Base-by-base conservation (phyloP, 2,888 invertebrate species). In the Lasioglossum leucozonium region DNA sequence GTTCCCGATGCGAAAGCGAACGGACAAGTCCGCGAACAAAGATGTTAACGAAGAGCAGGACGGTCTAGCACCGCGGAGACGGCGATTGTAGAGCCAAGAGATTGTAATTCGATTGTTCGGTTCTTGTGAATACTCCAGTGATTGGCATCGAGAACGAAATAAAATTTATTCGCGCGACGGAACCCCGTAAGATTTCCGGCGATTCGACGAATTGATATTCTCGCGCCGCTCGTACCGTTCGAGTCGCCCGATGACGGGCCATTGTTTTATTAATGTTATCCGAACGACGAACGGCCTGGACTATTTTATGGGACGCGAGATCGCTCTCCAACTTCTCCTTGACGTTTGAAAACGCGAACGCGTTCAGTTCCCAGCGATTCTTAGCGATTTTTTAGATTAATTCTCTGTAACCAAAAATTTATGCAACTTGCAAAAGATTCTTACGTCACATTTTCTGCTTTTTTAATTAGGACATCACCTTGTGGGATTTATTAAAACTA, bases 61-160 rank as follows among this genome's bases (percentile, higher is more conserved):
- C 67, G 22, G 30, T 16, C 72, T 34, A 37, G 34, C 37, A 22
- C 18, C n/a, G 26, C 13, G 10, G 51, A 26, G 22, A 37, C n/a
- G 55, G 10, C 16, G 69, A 40, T 42, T 34, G 2, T 8, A 51
- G 51, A 51, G 51, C 62, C 40, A 71, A n/a, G 74, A 42, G 77
- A 80, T 30, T 73, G 79, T 91, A 90, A 90, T 87, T 91, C 73
- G 72, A 81, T 85, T 87, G 84, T 88, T 86, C 85, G 87, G 84
- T 84, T 84, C 80, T 85, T 79, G 71, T 93, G 94, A 94, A 94
- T 94, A 93, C 91, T 87, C 78, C 93, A 90, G 93, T 94, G 94
- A 94, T 94, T 94, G 94, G 92, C 89, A 93, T 93, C 92, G 92
- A 91, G 91, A 91, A 91, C 92, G 91, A 94, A 93, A 91, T 92